Conservation (phyloP, 1,140 invertebrate genomes). For the Drosophila sechellia region DNA sequence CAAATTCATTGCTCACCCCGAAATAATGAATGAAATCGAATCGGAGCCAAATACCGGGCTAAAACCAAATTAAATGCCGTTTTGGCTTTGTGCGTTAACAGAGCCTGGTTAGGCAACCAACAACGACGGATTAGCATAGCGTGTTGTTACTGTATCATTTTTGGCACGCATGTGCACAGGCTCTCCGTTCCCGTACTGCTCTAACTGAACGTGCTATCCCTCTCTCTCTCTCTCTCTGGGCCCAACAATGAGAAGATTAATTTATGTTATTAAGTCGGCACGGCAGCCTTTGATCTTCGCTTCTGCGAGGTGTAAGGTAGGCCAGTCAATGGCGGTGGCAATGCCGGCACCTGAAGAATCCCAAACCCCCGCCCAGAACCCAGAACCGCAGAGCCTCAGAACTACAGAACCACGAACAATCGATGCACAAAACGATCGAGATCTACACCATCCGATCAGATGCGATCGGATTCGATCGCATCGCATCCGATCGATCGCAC, state of each 20-base stretch:
- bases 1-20: slow-evolving; percentile 39
- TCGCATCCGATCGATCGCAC: slow-evolving; percentile 31
- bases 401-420: slow-evolving; percentile 35
- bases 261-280: slow-evolving; percentile 84
- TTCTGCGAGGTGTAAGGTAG: slow-evolving; percentile 78
- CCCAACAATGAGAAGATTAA: slow-evolving; percentile 83
- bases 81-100: slow-evolving; percentile 67
- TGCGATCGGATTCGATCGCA: too few species aligned
- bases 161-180: slow-evolving; percentile 69
- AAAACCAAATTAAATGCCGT: slow-evolving; percentile 65
- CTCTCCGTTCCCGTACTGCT: slow-evolving; percentile 5
- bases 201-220: slow-evolving; percentile 5
- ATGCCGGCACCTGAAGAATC: slow-evolving; percentile 67
- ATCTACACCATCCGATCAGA: slow-evolving; percentile 24
- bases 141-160: slow-evolving; percentile 58
- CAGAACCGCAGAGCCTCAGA: neutral
- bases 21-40: slow-evolving; percentile 79
- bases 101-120: slow-evolving; percentile 59
- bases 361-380: slow-evolving; percentile 6
- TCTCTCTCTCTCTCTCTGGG: slow-evolving; percentile 7
- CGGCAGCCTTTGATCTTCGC: slow-evolving; percentile 72
- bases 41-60: slow-evolving; percentile 43
- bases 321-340: slow-evolving; percentile 82
- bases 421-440: slow-evolving; percentile 46
- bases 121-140: slow-evolving; percentile 57